Conservation (phyloP, 35 echinoderm and acorn worm genomes). For the Ophiothrix spiculata region DNA sequence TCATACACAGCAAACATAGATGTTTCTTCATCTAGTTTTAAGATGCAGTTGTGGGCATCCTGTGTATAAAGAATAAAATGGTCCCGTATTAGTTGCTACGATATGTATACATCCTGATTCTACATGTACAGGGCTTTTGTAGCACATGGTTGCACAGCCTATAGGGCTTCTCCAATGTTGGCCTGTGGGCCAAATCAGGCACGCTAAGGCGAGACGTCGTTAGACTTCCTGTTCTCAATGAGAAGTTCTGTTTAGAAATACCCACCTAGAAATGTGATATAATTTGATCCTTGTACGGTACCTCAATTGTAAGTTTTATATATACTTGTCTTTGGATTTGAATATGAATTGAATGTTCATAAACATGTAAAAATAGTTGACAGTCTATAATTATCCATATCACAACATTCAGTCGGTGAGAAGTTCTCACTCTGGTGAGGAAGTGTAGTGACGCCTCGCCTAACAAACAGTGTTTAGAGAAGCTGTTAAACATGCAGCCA, state of each 20-base stretch:
- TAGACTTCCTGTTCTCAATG: too few relatives aligned
- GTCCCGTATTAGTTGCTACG: background rate
- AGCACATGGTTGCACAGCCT: background rate
- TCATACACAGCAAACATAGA: conserved; percentile 98
- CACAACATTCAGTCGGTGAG: too few relatives aligned
- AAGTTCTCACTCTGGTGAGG: too few relatives aligned
- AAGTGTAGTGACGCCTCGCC: too few relatives aligned
- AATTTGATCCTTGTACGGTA: background rate
- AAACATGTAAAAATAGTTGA: too few relatives aligned
- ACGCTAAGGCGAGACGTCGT: background rate
- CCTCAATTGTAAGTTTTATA: background rate
- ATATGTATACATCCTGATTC: background rate
- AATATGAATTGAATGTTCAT: too few relatives aligned
- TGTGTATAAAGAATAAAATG: conserved; percentile 35
- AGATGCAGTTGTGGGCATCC: conserved; percentile 95
- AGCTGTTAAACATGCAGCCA: too few relatives aligned
- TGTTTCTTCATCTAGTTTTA: conserved; percentile 64
- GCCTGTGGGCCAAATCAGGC: background rate
- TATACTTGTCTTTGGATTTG: too few relatives aligned
- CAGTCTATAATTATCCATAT: too few relatives aligned
- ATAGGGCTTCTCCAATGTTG: background rate
- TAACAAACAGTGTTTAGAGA: too few relatives aligned
- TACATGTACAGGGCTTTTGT: background rate
- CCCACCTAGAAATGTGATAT: too few relatives aligned
- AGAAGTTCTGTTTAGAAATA: too few relatives aligned